Percentiles rank a stretch among this genome's conserved stretches.
Conservation (phyloP, 92 coral and sea anemone species). For the Epizoanthus stellaris region DNA sequence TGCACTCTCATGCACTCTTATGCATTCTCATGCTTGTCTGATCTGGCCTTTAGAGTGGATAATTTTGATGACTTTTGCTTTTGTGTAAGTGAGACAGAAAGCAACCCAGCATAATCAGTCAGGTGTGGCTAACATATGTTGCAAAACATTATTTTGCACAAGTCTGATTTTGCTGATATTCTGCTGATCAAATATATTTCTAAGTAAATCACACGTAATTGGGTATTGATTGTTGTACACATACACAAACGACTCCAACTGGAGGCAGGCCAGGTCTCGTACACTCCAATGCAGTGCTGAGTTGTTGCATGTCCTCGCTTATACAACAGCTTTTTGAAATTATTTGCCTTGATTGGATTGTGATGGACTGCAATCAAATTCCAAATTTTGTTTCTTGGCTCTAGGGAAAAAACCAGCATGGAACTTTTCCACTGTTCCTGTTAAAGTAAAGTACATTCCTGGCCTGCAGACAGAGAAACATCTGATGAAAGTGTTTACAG, state of each 20-base stretch:
- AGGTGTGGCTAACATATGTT: slow-evolving; percentile 9
- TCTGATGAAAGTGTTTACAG: slow-evolving; percentile 79
- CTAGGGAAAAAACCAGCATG: slow-evolving; percentile 82
- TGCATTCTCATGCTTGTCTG: no score
- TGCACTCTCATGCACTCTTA: slow-evolving; percentile 8
- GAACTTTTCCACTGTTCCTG: slow-evolving; percentile 77
- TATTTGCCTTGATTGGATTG: slow-evolving; percentile 35
- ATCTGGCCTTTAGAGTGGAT: neutral
- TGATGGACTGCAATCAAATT: slow-evolving; percentile 54
- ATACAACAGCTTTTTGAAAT: slow-evolving; percentile 70
- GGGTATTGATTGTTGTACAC: slow-evolving; percentile 26
- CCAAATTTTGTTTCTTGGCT: slow-evolving; percentile 72
- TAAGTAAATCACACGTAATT: neutral
- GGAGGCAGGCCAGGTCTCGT: slow-evolving; percentile 75
- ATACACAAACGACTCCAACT: slow-evolving; percentile 49
- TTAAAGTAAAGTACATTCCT: slow-evolving; percentile 80
- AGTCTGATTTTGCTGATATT: neutral
- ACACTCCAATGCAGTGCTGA: slow-evolving; percentile 41
- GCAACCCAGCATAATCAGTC: slow-evolving; percentile 54
- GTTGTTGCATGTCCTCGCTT: slow-evolving; percentile 78
- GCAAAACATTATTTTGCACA: neutral
- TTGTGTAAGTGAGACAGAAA: slow-evolving; percentile 86
- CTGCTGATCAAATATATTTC: slow-evolving; percentile 8
- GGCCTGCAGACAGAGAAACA: slow-evolving; percentile 85
- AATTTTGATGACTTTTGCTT: slow-evolving; percentile 40